Conservation (phyloP, 2,888 invertebrate genomes). For the Byasa hedistus region DNA sequence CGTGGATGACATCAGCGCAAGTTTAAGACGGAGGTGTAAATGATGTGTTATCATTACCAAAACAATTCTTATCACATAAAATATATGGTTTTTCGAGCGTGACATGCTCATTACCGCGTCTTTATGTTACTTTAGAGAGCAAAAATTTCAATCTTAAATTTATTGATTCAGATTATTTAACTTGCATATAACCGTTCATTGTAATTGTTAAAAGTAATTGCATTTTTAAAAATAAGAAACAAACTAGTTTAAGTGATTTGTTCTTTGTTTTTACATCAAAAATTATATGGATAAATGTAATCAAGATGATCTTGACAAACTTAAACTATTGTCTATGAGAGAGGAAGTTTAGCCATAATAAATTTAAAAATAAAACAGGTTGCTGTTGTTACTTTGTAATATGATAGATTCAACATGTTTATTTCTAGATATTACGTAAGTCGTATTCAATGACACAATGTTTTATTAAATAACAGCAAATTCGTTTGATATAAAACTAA, state of each 20-base stretch:
- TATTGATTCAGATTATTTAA: constrained; percentile 1
- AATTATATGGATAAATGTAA: too few relatives aligned
- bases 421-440: background rate
- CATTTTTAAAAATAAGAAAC: background rate
- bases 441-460: too few relatives aligned
- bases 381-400: background rate
- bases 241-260: too few relatives aligned
- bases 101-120: background rate
- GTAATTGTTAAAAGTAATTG: background rate
- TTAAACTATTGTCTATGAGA: too few relatives aligned
- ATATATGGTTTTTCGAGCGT: background rate
- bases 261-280: too few relatives aligned
- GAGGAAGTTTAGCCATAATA: too few relatives aligned
- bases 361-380: too few relatives aligned
- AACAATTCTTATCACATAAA: constrained; percentile 4
- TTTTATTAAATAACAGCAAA: too few relatives aligned
- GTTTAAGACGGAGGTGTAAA: background rate
- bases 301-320: too few relatives aligned
- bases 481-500: too few relatives aligned
- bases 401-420: background rate
- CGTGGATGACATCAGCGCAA: background rate
- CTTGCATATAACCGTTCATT: background rate
- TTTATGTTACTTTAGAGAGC: background rate
- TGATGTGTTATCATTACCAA: constrained; percentile 3
- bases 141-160: background rate